phyloP scores from a whole-genome alignment of 2,113 vertebrate genomes.

The Sebastes schlegelii region DNA sequence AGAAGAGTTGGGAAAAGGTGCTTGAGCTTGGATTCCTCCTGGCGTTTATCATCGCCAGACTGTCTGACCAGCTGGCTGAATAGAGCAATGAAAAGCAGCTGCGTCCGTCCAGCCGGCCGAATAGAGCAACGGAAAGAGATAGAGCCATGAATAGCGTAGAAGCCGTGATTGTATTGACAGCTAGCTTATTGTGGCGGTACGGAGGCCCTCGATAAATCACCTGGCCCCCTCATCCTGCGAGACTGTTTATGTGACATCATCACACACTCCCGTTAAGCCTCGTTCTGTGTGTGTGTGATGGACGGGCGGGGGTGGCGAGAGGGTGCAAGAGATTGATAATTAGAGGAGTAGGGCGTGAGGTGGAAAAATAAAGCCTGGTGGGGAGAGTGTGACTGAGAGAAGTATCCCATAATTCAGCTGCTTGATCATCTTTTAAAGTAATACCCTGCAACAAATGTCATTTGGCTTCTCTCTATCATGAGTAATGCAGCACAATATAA shows the following conservation, averaged over 20 bases:
- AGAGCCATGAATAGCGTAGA: slow-evolving; percentile 55
- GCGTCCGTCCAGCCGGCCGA: slow-evolving; percentile 28
- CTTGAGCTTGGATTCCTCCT: slow-evolving; percentile 19
- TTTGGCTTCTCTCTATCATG: background rate
- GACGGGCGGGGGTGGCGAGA: slow-evolving; percentile 4
- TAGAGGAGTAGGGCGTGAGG: slow-evolving; percentile 5
- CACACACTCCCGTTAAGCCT: slow-evolving; percentile 21
- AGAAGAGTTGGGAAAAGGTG: background rate
- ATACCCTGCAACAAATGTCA: background rate
- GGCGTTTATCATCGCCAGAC: slow-evolving; percentile 25
- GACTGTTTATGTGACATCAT: slow-evolving; percentile 46
- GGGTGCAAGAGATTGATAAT: slow-evolving; percentile 19
- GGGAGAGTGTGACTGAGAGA: background rate
- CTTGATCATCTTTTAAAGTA: slow-evolving; percentile 5
- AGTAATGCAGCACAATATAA: background rate
- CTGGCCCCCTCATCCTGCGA: slow-evolving; percentile 19
- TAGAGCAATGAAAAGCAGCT: slow-evolving; percentile 55
- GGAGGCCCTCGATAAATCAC: slow-evolving; percentile 55
- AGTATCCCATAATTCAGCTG: slow-evolving; percentile 6
- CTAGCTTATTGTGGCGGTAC: slow-evolving; percentile 53
- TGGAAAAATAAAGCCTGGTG: slow-evolving; percentile 1
- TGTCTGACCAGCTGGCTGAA: slow-evolving; percentile 48
- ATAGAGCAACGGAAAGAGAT: slow-evolving; percentile 44
- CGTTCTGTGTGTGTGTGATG: slow-evolving; percentile 2
- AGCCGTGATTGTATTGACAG: slow-evolving; percentile 64